Base-by-base conservation (phyloP, 2,888 invertebrate genomes). In the Tetanocera ferruginea region DNA sequence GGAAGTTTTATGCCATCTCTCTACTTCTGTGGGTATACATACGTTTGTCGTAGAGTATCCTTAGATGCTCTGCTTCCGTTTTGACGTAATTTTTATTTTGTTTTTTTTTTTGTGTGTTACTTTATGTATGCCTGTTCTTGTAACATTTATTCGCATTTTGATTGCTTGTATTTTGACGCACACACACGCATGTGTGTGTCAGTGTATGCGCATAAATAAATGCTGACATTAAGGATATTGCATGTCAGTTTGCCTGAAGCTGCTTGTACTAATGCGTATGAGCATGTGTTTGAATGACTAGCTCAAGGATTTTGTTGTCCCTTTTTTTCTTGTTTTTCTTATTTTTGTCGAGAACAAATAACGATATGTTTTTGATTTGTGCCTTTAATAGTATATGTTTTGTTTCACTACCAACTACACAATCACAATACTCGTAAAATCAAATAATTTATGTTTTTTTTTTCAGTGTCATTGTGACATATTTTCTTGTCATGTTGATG, bases 151-250 rank as follows among this genome's bases (percentile, higher is more conserved):
- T 8, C 34, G 14, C 31, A 37, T 67, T 19, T 34, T 67, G 34
- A 1, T 60, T 60, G 57, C 23, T 25, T n/a, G 23, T 60, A 60
- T 60, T 25, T 11, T 60, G 3, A 8, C 28, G 1, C 8, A 11
- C 28, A 28, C 57, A 11, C 3, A 4, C 25, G 5, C 5, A 8
- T 19, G 9, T 55, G 19, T 55, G 19, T 55, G n/a, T 19, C 1
- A 9, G 55, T 55, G 9, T 19, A 14, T 55, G 34, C 17, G 28
- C 51, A 37, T 23, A 37, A 67, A 67, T 37, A 23, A 67, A 17
- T 67, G 67, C 67, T 67, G 19, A 43, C 67, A 67, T 34, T 37
- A 67, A 67, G 67, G 67, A 67, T 67, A 67, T 67, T 67, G 67
- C 43, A 67, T 67, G 67, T 67, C 67, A 34, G 67, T 28, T 60